phyloP scores from a whole-genome alignment of 2,888 invertebrate genomes.

The Limnephilus rhombicus region DNA sequence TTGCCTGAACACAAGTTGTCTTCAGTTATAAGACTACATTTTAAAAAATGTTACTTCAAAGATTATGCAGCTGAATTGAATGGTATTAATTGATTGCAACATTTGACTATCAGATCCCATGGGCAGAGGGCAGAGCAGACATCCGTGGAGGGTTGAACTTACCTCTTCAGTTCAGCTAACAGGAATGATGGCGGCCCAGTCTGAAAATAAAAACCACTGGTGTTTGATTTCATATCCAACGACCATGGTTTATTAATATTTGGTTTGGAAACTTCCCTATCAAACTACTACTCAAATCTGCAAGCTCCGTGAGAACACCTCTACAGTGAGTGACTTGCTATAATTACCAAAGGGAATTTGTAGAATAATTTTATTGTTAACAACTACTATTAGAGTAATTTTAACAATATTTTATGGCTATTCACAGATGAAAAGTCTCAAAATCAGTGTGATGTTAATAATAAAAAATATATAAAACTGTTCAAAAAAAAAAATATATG shows the following conservation, averaged over 20 bases:
- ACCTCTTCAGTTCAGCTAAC: constrained; percentile 52
- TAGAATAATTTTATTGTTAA: background rate
- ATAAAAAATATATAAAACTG: too few species aligned
- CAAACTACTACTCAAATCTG: background rate
- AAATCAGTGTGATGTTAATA: background rate
- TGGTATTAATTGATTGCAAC: background rate
- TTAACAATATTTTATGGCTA: background rate
- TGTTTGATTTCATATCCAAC: constrained; percentile 87
- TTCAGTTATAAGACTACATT: background rate
- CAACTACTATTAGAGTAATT: background rate
- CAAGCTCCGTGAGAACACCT: background rate
- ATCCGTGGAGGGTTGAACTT: constrained; percentile 29
- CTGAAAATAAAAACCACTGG: constrained; percentile 95
- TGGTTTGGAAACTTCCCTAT: constrained; percentile 70
- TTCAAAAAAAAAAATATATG: background rate
- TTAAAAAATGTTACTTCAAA: background rate
- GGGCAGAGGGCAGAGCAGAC: background rate
- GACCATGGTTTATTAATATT: constrained; percentile 79
- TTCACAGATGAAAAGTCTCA: background rate
- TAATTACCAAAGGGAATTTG: background rate
- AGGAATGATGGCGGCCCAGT: constrained; percentile 73
- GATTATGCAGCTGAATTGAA: background rate
- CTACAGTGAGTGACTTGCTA: background rate
- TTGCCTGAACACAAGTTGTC: background rate
- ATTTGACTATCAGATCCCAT: background rate